phyloP scores from a whole-genome alignment of 2,888 invertebrate species.

The Dryococelus australis region DNA sequence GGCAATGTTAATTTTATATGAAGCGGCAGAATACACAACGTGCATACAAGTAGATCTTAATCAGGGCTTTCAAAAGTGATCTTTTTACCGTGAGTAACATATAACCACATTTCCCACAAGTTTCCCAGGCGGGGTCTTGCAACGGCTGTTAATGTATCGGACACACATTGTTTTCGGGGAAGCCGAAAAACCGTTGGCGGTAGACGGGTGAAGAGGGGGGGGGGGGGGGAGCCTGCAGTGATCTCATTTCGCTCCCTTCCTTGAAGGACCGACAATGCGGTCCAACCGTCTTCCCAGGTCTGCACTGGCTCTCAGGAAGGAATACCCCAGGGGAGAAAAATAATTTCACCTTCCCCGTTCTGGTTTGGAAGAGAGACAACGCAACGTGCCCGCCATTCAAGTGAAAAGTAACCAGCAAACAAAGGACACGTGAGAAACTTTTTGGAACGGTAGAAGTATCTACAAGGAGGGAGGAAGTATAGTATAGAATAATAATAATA shows the following conservation, averaged over 20 bases:
- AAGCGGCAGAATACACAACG: too few species aligned
- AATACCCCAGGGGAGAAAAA: neutral
- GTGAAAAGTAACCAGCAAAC: conserved; percentile 3
- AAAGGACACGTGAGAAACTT: neutral
- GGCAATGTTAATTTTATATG: too few species aligned
- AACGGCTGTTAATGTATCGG: too few species aligned
- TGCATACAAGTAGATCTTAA: too few species aligned
- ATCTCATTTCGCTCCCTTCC: neutral
- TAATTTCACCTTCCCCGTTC: neutral
- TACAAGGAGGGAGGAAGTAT: neutral
- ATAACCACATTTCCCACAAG: too few species aligned
- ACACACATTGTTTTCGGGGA: neutral
- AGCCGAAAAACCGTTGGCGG: neutral
- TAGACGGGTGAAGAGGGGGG: neutral
- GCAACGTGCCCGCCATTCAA: neutral
- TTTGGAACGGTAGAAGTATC: neutral
- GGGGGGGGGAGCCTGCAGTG: neutral
- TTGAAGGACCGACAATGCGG: neutral
- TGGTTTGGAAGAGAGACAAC: neutral
- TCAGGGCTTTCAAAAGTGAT: too few species aligned
- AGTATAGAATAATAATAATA: too few species aligned
- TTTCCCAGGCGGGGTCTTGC: too few species aligned
- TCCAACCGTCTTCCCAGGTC: neutral
- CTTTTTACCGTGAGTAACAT: too few species aligned
- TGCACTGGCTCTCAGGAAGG: too few species aligned